Evolutionary conservation across 2,113 vertebrate species (phyloP), one percentile per base, ranked within the genome.

Genomic region (Bothrops jararaca): DNA sequence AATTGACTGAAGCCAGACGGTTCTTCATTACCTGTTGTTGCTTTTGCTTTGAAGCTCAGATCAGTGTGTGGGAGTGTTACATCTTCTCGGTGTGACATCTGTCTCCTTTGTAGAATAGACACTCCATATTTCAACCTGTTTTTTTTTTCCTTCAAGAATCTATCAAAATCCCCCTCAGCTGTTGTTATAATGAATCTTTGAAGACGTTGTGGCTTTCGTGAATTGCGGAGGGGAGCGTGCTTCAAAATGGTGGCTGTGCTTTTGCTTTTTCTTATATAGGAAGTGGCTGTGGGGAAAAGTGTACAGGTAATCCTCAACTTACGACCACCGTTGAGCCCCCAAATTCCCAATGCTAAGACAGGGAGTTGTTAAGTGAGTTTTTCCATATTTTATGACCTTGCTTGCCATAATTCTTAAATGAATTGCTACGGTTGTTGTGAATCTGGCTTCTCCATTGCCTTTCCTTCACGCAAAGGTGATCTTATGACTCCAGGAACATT

Each of bases 231-330:
- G 26, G 29, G 60, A n/a, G 26, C 29, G 1, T 1, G 60, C 4
- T n/a, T 69, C 60, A 69, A 69, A 69, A 69, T 69, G 26, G 60
- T 6, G 9, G 58, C 5, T 57, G 56, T 2, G 24, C 2, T 26
- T 1, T 60, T 0, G 1, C 58, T n/a, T n/a, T 69, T n/a, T 4
- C 24, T 29, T 29, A 1, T 13, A 12, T 50, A 8, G 3, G 26
- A 12, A 13, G 60, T 11, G 9, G 60, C 29, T 69, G 60, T 69
- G 60, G 26, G 26, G 15, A n/a, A 13, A 29, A n/a, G 12, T n/a
- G 26, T 12, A 11, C 8, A 60, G 54, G 54, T 56, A 56, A 20
- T 6, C 54, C 54, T 56, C 5, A 20, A 5, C 54, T 56, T 6
- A 56, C 5, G 5, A 22, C 54, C 20, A 56, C 48, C 48, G 7